Evolutionary conservation across 2,113 vertebrate genomes (phyloP), one percentile per base, ranked within the genome.

Genomic region (Paramormyrops kingsleyae): DNA sequence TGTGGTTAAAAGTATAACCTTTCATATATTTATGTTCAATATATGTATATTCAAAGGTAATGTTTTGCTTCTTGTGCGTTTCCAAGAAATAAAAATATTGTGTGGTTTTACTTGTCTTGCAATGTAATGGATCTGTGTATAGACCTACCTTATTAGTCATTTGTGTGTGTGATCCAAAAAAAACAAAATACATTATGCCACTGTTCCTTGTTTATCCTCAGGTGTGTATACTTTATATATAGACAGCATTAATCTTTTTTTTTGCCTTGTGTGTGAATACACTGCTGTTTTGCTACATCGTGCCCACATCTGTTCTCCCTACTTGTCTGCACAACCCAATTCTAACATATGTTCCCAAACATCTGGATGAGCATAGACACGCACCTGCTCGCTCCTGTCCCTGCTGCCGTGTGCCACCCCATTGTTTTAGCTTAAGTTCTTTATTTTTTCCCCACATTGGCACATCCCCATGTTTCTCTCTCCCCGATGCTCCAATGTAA

Each of bases 401-500:
- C 90, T 85, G 80, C 83, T 42, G 39, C 89, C 10, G 74, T 70
- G 27, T 31, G 3, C 12, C 62, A 4, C 62, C 62, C 27, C n/a
- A 2, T 70, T 70, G 62, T 70, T 70, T 27, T 4, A 13, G 62
- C n/a, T 31, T 31, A 13, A 4, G 5, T 27, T 13, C 9, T 66
- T 66, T 56, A 56, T 56, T 56, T 56, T 62, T n/a, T 62, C 7
- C 59, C 62, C 62, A 27, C n/a, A 0, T 80, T 42, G 15, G 35
- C 74, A 7, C 74, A 80, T 39, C 0, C n/a, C n/a, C 35, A 4
- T 2, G 13, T 42, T 17, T 80, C 12, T 80, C 74, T 39, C 31
- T 42, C 74, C 7, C 74, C 31, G 35, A 42, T 42, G 88, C 92
- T 92, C 93, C 87, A 90, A 90, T 50, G 90, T 93, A 94, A 95